Conservation (phyloP, 2,113 vertebrate genomes). For the Eleginops maclovinus region DNA sequence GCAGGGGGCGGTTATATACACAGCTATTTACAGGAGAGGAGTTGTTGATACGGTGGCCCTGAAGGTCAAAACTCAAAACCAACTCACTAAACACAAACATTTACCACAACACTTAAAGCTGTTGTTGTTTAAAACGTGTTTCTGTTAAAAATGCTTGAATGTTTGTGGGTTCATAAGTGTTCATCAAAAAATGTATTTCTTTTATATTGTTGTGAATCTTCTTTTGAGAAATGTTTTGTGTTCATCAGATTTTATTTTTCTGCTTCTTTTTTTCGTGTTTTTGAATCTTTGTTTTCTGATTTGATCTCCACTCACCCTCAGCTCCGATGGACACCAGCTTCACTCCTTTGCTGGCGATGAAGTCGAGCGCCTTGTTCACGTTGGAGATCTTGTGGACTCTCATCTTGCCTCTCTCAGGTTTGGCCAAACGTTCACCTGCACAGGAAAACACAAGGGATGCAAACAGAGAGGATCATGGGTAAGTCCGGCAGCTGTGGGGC, state of each 20-base stretch:
- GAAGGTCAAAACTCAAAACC: slow-evolving; percentile 21
- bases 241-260: too few species aligned
- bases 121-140: too few species aligned
- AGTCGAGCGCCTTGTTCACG: slow-evolving; percentile 97
- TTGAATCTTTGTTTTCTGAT: too few species aligned
- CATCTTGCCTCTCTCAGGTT: slow-evolving; percentile 99
- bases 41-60: slow-evolving; percentile 14
- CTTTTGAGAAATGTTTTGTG: too few species aligned
- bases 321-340: slow-evolving; percentile 98
- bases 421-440: slow-evolving; percentile 96
- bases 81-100: too few species aligned
- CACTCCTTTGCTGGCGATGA: slow-evolving; percentile 98
- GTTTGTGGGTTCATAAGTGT: too few species aligned
- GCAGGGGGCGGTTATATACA: neutral
- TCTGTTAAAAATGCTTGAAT: too few species aligned
- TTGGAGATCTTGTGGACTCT: slow-evolving; percentile 99
- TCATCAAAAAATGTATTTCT: too few species aligned
- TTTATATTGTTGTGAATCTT: too few species aligned
- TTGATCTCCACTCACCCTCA: slow-evolving; percentile 91
- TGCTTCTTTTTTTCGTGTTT: too few species aligned
- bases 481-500: neutral
- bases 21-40: slow-evolving; percentile 1
- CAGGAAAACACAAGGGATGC: neutral
- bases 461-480: neutral
- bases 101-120: too few species aligned